A percentile compares a stretch with the other conserved stretches of the same genome.
These are phyloP conservation scores for Rhadina sibilatrix DNA, from an alignment of 2,113 vertebrate genomes.

Conservation along the genomic window DNA sequence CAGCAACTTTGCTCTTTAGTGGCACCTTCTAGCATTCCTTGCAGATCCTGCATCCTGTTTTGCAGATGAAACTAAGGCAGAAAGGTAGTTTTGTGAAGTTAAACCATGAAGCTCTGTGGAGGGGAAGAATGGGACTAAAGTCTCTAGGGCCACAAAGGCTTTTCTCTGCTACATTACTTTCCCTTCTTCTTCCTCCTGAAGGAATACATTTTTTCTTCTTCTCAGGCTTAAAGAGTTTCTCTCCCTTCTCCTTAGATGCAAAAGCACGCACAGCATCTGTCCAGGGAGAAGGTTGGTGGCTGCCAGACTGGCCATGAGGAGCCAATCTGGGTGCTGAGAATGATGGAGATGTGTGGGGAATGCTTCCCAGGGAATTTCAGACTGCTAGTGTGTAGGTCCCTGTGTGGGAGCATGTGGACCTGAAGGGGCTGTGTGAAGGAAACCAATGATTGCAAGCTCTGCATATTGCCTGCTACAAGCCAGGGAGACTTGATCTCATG, in stretches of 20 bases:
- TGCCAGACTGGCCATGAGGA: neutral
- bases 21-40: neutral
- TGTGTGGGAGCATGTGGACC: neutral
- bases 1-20: neutral
- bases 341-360: neutral
- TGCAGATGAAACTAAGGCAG: neutral
- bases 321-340: neutral
- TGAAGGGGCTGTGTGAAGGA: neutral
- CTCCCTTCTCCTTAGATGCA: neutral
- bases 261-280: neutral
- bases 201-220: neutral
- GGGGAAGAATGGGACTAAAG: accelerated
- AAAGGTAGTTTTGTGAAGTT: neutral
- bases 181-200: neutral
- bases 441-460: neutral
- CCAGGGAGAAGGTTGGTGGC: neutral
- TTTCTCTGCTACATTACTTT: neutral
- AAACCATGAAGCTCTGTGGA: neutral
- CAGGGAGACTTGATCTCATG: neutral
- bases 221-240: neutral
- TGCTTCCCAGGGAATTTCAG: neutral
- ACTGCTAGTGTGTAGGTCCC: neutral
- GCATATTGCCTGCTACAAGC: neutral
- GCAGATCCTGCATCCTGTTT: neutral
- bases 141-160: neutral